phyloP scores from a whole-genome alignment of 2,113 vertebrate species.

The Bubalus kerabau region DNA sequence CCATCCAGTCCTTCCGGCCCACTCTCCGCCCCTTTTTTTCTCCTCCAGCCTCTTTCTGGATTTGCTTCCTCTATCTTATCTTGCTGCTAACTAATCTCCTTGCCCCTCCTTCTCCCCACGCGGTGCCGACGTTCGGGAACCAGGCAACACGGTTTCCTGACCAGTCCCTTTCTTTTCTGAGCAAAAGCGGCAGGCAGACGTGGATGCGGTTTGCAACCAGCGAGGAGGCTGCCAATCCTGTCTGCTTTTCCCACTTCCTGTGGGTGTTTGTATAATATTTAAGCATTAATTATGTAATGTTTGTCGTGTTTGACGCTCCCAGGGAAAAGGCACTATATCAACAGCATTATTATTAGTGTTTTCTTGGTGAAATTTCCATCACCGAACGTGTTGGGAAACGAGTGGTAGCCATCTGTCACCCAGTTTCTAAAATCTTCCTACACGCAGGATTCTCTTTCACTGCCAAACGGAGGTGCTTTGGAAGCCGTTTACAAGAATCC shows the following conservation, averaged over 20 bases:
- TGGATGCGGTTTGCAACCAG: fast-evolving
- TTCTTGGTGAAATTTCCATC: background rate
- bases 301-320: background rate
- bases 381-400: background rate
- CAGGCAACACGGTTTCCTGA: fast-evolving
- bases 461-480: background rate
- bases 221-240: fast-evolving
- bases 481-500: background rate
- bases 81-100: too few species aligned
- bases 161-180: fast-evolving
- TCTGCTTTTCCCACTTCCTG: background rate
- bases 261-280: background rate
- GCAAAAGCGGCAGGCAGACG: fast-evolving
- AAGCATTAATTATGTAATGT: background rate
- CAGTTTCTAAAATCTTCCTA: background rate
- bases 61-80: background rate
- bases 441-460: background rate
- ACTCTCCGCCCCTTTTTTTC: background rate
- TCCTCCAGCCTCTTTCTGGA: too few species aligned
- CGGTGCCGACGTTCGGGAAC: fast-evolving
- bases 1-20: background rate
- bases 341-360: background rate
- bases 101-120: fast-evolving
- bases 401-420: background rate
- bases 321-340: background rate